Evolutionary conservation across 2,113 vertebrate genomes (phyloP), one percentile per base, ranked within the genome.

Genomic region (Herpailurus yagouaroundi): DNA sequence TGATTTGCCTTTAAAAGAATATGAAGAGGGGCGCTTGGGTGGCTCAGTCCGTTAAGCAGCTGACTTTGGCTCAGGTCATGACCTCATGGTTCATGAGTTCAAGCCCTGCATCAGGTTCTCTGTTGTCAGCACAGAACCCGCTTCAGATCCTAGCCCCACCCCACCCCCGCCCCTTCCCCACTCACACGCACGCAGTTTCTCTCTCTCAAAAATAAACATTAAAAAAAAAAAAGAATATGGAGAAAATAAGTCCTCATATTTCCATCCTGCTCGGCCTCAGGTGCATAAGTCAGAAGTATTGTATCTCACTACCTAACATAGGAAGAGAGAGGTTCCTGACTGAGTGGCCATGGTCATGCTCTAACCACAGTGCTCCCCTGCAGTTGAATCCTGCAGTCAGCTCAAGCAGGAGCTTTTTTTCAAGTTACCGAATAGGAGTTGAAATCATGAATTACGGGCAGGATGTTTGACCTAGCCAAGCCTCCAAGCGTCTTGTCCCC

Each of bases 1-100:
- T 92, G 18, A 74, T 41, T 91, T 95, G 27, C 66, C 71, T 45
- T 81, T 92, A 68, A 80, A 93, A 95, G 41, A 88, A 94, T 4
- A n/a, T 50, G 13, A 60, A 60, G 21, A 69, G 19, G 13, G 15
- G 25, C 0, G 0, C 41, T 41, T 76, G 41, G 41, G 73, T 31
- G 73, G 27, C 73, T 76, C 73, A 76, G 25, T 48, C 1, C 0
- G 7, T 31, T 76, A 41, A 76, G 41, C 73, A 76, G 29, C 73
- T 76, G 25, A 29, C 25, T 76, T 76, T 1, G 27, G 41, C 73
- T 76, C 41, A 48, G 14, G 7, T 16, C 7, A 0, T 48, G 73
- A 76, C 29, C 73, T 16, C 14, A 48, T 27, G 14, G 27, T 29
- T 45, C 0, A 3, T 16, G 73, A 76, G 25, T 29, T 31, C 73